Evolutionary conservation across 2,797 vertebrate species (phyloP).

Genomic region (Prunella strophiata): DNA sequence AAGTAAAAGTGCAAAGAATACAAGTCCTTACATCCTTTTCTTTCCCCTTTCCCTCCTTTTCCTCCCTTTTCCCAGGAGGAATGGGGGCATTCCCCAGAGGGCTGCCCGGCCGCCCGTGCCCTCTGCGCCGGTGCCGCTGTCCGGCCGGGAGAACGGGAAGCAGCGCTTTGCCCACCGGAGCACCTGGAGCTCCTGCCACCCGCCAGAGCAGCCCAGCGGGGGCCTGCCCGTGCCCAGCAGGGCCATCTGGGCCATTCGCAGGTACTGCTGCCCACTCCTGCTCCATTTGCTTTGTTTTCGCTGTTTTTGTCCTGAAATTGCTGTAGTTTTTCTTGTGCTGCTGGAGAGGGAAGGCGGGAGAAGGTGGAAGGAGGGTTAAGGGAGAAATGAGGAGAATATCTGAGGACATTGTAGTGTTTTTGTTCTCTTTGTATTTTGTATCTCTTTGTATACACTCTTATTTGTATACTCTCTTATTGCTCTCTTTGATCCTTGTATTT

Average conservation of each 20-base stretch:
- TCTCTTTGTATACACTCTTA: too few species aligned
- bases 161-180: conserved; percentile 60
- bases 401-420: not conserved
- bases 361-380: not conserved
- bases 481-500: not conserved
- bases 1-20: not conserved
- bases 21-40: not conserved
- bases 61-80: conserved; percentile 46
- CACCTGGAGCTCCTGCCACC: conserved; percentile 69
- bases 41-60: not conserved
- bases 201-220: not conserved
- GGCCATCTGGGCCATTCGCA: conserved; percentile 64
- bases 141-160: conserved; percentile 62
- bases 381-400: not conserved
- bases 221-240: conserved; percentile 39
- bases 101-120: not conserved
- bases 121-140: not conserved
- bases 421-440: not conserved
- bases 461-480: not conserved
- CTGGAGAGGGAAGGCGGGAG: not conserved
- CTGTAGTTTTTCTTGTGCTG: not conserved
- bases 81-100: not conserved
- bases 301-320: not conserved
- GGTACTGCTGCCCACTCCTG: conserved; percentile 20
- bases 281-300: fast-evolving